Percentiles rank a stretch among this genome's conserved stretches.
phyloP scores from a whole-genome alignment of 2,888 invertebrate species.

The Carterocephalus palaemon region DNA sequence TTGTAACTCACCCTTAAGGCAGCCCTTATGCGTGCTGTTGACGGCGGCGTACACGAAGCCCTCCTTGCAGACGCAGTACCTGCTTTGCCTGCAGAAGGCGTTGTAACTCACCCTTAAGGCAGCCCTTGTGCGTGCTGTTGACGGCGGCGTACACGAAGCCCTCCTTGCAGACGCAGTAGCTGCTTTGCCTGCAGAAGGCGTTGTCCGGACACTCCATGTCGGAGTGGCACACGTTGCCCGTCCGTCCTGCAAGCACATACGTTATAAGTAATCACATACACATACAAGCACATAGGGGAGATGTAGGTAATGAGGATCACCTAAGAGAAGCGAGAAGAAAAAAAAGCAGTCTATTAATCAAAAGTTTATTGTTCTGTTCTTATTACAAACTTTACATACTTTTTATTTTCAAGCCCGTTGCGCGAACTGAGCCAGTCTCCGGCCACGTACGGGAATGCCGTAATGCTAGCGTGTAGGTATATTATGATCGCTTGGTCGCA shows the following conservation, averaged over 20 bases:
- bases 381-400: no score
- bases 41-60: slow-evolving; percentile 65
- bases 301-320: no score
- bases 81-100: slow-evolving; percentile 63
- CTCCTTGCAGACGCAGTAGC: slow-evolving; percentile 73
- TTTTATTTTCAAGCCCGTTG: no score
- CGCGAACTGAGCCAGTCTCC: no score
- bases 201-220: slow-evolving; percentile 75
- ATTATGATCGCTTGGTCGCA: no score
- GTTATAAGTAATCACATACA: neutral
- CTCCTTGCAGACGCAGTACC: slow-evolving; percentile 73
- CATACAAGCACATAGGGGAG: no score
- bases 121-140: slow-evolving; percentile 64
- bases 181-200: slow-evolving; percentile 64
- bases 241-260: slow-evolving; percentile 54
- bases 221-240: slow-evolving; percentile 62
- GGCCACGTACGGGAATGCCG: no score
- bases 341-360: no score
- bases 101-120: slow-evolving; percentile 68
- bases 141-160: slow-evolving; percentile 67
- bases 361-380: no score
- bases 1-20: slow-evolving; percentile 67
- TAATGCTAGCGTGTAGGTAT: no score
- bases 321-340: no score
- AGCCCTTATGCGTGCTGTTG: slow-evolving; percentile 62